Evolutionary conservation across 1,140 invertebrate species (phyloP).

Genomic region (Coelopa frigida): DNA sequence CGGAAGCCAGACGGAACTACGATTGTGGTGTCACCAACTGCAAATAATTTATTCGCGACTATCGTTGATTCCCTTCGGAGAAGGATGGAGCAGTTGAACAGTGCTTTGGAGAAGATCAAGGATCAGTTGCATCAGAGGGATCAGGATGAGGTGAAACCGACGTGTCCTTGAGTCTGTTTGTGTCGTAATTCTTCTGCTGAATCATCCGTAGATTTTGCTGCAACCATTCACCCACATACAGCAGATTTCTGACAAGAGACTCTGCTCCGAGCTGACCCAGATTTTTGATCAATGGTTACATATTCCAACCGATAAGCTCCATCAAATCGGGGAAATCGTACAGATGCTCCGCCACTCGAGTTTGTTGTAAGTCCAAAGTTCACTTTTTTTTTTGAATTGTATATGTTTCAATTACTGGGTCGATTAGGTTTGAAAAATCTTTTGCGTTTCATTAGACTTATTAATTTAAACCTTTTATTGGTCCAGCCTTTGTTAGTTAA

Average conservation of each 20-base stretch:
- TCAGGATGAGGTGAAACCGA: constrained; percentile 37
- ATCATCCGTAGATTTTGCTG: constrained; percentile 63
- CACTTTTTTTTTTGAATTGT: too few relatives aligned
- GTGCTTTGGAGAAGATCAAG: constrained; percentile 39
- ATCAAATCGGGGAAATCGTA: constrained; percentile 78
- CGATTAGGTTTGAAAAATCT: too few relatives aligned
- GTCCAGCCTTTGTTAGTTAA: too few relatives aligned
- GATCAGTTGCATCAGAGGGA: constrained; percentile 42
- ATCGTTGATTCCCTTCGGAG: too few relatives aligned
- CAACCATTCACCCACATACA: constrained; percentile 83
- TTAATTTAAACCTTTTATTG: too few relatives aligned
- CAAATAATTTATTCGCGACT: too few relatives aligned
- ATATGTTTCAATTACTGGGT: too few relatives aligned
- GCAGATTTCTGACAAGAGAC: constrained; percentile 83
- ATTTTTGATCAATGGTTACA: constrained; percentile 95
- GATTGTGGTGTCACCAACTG: too few relatives aligned
- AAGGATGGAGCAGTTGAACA: constrained; percentile 40
- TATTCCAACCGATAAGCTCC: constrained; percentile 76
- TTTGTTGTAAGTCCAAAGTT: constrained; percentile 90
- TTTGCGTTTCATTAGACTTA: too few relatives aligned
- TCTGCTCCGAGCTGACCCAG: constrained; percentile 76
- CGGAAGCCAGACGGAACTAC: too few relatives aligned
- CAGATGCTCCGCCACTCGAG: constrained; percentile 96
- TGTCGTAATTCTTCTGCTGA: not conserved
- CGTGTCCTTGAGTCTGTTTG: not conserved